Evolutionary conservation across 2,797 vertebrate species (phyloP).

Genomic region (Notamacropus eugenii): DNA sequence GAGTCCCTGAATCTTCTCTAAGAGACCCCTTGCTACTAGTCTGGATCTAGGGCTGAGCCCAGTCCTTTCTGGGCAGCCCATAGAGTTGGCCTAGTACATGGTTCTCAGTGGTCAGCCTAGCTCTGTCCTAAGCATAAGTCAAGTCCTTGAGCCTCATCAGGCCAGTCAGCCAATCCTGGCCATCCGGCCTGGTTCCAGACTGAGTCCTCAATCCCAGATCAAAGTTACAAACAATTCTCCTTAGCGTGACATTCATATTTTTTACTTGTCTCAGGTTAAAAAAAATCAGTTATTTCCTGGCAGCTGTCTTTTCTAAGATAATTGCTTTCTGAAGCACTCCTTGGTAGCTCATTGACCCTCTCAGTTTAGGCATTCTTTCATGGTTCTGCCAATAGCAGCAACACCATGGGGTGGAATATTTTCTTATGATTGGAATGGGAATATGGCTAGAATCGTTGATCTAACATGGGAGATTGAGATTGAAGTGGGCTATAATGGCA

Average conservation of each 20-base stretch:
- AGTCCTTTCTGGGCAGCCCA: neutral
- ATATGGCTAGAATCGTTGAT: neutral
- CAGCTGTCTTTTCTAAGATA: constrained; percentile 10
- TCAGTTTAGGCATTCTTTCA: constrained; percentile 17
- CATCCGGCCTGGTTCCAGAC: neutral
- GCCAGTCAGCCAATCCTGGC: neutral
- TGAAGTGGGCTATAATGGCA: neutral
- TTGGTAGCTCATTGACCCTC: neutral
- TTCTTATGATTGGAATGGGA: constrained; percentile 1
- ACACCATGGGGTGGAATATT: neutral
- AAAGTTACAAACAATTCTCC: constrained; percentile 11
- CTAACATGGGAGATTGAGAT: neutral
- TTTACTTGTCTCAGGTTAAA: constrained; percentile 25
- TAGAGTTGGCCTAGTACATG: neutral
- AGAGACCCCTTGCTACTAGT: neutral
- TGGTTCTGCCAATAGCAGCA: constrained; percentile 10
- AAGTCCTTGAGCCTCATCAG: neutral
- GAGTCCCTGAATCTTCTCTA: neutral
- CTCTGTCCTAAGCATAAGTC: neutral
- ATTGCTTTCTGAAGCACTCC: neutral
- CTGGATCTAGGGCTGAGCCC: too few relatives aligned
- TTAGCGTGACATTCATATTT: neutral
- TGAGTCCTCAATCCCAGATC: neutral
- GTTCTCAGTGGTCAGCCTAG: neutral
- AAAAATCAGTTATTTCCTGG: neutral